phyloP scores from a whole-genome alignment of 2,888 invertebrate genomes.

The Mellilla xanthometata region DNA sequence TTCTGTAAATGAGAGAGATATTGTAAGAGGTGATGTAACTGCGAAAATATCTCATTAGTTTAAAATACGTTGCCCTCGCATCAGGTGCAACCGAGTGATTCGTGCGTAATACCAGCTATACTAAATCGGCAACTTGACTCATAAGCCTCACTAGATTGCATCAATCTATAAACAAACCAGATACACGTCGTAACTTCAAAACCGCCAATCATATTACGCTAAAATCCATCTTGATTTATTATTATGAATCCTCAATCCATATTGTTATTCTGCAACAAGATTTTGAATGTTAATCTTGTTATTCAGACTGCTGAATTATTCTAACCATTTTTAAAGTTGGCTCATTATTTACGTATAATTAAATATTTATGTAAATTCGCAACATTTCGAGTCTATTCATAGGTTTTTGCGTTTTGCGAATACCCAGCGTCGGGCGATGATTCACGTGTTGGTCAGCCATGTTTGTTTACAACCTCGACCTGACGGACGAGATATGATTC shows the following conservation, averaged over 20 bases:
- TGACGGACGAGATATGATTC: slow-evolving; percentile 41
- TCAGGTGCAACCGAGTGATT: slow-evolving; percentile 32
- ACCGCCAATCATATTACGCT: slow-evolving; percentile 12
- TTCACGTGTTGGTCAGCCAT: slow-evolving; percentile 42
- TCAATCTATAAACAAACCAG: slow-evolving; percentile 36
- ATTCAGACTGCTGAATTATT: too few relatives aligned
- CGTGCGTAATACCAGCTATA: slow-evolving; percentile 23
- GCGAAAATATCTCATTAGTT: too few relatives aligned
- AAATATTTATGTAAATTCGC: slow-evolving; percentile 9
- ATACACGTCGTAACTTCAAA: slow-evolving; percentile 20
- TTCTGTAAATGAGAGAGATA: too few relatives aligned
- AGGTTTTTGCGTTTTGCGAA: slow-evolving; percentile 24
- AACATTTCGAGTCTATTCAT: background rate
- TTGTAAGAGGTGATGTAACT: too few relatives aligned
- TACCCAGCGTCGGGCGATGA: slow-evolving; percentile 34
- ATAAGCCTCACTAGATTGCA: slow-evolving; percentile 34
- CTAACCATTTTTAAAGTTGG: too few relatives aligned
- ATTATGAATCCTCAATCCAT: background rate
- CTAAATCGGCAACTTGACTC: slow-evolving; percentile 45
- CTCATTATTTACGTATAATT: slow-evolving; percentile 16
- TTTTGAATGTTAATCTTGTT: too few relatives aligned
- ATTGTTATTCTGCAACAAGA: slow-evolving; percentile 3
- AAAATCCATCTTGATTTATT: slow-evolving; percentile 8
- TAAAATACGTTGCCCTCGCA: slow-evolving; percentile 12
- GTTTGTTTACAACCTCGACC: slow-evolving; percentile 48